These are phyloP conservation scores for Hormaphis cornu DNA, from an alignment of 1,140 invertebrate genomes.

Conservation along the genomic window DNA sequence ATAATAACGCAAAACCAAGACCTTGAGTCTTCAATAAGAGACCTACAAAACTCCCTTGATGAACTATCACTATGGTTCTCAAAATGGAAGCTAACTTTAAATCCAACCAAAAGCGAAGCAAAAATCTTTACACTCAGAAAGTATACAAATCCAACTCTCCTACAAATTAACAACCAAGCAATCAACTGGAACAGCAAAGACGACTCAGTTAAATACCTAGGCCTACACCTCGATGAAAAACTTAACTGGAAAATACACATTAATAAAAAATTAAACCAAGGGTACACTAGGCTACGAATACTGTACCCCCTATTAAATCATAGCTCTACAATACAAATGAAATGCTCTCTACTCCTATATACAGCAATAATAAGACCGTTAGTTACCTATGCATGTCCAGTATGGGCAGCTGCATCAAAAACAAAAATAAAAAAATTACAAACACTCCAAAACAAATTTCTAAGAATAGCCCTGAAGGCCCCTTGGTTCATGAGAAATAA, in stretches of 20 bases:
- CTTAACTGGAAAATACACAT: constrained; percentile 2
- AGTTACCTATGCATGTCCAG: background rate
- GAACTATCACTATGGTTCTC: background rate
- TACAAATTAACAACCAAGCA: background rate
- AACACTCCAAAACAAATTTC: background rate
- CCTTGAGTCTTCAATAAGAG: background rate
- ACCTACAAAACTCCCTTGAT: background rate
- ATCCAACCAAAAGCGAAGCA: background rate
- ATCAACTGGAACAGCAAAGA: background rate
- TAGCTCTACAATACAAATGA: background rate
- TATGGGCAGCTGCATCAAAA: background rate
- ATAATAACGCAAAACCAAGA: background rate
- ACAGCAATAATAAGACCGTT: background rate
- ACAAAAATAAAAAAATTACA: background rate
- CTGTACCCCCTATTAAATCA: background rate
- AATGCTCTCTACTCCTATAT: background rate
- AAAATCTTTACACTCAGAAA: background rate
- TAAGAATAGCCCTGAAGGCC: background rate
- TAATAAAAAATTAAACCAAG: background rate
- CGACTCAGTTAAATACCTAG: background rate
- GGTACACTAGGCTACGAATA: background rate
- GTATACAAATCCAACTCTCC: background rate
- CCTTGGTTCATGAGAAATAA: background rate
- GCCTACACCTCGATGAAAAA: constrained; percentile 2
- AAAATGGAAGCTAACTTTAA: background rate